phyloP scores from a whole-genome alignment of 2,888 invertebrate species.

The Erebia palarica region DNA sequence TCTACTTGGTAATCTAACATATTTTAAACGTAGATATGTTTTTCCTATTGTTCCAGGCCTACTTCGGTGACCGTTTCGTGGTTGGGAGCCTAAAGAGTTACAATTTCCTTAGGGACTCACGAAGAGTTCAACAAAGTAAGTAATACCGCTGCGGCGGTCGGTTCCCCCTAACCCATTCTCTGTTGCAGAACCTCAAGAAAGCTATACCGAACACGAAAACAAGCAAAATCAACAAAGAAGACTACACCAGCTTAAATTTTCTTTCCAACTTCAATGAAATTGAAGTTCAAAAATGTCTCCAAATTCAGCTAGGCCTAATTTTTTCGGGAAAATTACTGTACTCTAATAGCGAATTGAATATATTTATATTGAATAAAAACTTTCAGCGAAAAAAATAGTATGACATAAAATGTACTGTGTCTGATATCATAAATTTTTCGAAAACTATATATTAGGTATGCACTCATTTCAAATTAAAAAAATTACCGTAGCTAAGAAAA shows the following conservation, averaged over 20 bases:
- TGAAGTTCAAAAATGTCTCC: slow-evolving; percentile 5
- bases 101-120: slow-evolving; percentile 78
- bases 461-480: slow-evolving; percentile 23
- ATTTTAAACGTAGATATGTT: neutral
- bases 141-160: slow-evolving; percentile 52
- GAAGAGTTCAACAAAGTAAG: slow-evolving; percentile 80
- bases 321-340: neutral
- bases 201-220: slow-evolving; percentile 16
- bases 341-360: neutral
- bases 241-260: neutral
- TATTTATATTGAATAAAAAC: slow-evolving; percentile 1
- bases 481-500: neutral
- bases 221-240: slow-evolving; percentile 13
- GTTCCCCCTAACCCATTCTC: slow-evolving; percentile 49
- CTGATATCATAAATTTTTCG: slow-evolving; percentile 1
- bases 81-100: slow-evolving; percentile 75
- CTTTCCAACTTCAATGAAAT: slow-evolving; percentile 7
- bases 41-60: slow-evolving; percentile 72
- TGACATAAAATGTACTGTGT: slow-evolving; percentile 7
- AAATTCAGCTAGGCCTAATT: neutral
- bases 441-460: neutral
- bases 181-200: slow-evolving; percentile 59
- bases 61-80: slow-evolving; percentile 66
- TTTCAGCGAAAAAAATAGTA: neutral
- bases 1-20: no score